phyloP scores from a whole-genome alignment of 53 echinoderm and acorn worm genomes.

The Glandiceps talaboti region DNA sequence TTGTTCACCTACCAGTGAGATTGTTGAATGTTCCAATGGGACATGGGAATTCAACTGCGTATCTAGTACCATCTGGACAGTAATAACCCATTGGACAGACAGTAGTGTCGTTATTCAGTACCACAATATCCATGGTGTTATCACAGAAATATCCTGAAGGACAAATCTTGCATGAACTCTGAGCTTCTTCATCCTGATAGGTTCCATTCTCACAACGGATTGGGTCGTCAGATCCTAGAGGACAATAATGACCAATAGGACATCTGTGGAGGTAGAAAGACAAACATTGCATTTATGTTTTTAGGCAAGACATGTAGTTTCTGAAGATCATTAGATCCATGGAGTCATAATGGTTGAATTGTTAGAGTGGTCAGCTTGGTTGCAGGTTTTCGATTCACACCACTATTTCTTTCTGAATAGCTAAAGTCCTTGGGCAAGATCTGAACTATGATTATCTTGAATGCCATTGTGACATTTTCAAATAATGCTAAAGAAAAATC shows the following conservation, averaged over 20 bases:
- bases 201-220: constrained; percentile 95
- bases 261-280: too few species aligned
- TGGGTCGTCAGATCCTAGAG: constrained; percentile 66
- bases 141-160: constrained; percentile 96
- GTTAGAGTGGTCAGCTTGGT: neutral
- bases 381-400: too few species aligned
- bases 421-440: too few species aligned
- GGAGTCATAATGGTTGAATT: too few species aligned
- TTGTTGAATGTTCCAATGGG: constrained; percentile 90
- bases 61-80: constrained; percentile 73
- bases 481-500: too few species aligned
- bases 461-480: too few species aligned
- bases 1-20: constrained; percentile 66
- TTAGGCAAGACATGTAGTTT: neutral
- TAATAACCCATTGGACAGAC: constrained; percentile 68
- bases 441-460: too few species aligned
- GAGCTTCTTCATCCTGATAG: constrained; percentile 83
- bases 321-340: neutral
- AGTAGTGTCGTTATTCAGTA: constrained; percentile 72
- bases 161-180: constrained; percentile 75
- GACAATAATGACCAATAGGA: constrained; percentile 78
- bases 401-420: too few species aligned
- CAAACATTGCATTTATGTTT: too few species aligned
- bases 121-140: constrained; percentile 75
- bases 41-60: constrained; percentile 64